These are phyloP conservation scores for Poeciliopsis infans DNA, from an alignment of 2,797 vertebrate species.

Conservation along the genomic window DNA sequence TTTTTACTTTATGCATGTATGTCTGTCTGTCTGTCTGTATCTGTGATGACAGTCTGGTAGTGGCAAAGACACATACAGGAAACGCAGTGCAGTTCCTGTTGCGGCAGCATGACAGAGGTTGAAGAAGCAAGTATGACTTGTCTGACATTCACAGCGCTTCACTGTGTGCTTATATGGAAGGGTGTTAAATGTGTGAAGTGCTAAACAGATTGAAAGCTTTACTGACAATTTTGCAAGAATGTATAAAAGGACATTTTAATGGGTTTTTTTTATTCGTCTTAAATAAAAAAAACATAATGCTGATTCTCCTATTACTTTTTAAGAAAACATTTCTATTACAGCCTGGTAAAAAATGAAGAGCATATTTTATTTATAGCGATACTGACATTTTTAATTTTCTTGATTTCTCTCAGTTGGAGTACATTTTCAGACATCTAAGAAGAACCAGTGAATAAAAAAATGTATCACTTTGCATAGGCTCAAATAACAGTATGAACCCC, in stretches of 20 bases:
- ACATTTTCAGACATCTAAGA: background rate
- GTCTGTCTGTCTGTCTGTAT: background rate
- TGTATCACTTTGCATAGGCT: background rate
- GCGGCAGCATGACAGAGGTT: constrained; percentile 20
- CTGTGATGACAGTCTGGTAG: constrained; percentile 9
- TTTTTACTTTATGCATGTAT: background rate
- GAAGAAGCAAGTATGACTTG: constrained; percentile 44
- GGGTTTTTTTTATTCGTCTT: background rate
- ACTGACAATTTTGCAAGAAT: background rate
- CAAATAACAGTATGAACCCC: background rate
- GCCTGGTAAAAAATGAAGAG: background rate
- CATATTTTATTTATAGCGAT: background rate
- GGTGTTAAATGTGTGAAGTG: background rate
- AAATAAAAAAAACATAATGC: background rate
- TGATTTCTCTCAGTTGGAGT: background rate
- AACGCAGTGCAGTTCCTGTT: constrained; percentile 7
- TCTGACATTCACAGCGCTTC: background rate
- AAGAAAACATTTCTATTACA: background rate
- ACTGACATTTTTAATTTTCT: background rate
- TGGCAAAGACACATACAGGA: constrained; percentile 32
- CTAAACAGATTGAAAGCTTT: background rate
- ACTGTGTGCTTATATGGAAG: background rate
- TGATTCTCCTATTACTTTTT: background rate
- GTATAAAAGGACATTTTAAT: background rate
- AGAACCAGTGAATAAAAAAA: background rate